phyloP scores from a whole-genome alignment of 2,797 vertebrate species.

The Falco novaeseelandiae region DNA sequence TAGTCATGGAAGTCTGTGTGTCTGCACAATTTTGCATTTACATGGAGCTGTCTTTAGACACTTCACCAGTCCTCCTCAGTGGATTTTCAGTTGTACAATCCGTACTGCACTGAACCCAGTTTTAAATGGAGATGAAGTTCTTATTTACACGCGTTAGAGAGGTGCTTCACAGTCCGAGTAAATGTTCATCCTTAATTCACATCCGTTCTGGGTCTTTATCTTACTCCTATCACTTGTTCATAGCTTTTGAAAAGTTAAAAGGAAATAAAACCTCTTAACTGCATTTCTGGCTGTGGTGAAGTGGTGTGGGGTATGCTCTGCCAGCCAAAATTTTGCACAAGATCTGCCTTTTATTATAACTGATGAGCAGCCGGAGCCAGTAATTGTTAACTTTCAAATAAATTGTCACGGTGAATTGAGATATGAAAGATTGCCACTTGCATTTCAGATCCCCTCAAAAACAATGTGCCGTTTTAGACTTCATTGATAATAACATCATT shows the following conservation, averaged over 20 bases:
- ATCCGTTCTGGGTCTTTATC: not conserved
- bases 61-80: not conserved
- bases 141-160: not conserved
- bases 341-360: not conserved
- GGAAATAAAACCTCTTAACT: not conserved
- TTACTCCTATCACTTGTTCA: not conserved
- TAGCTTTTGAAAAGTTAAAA: not conserved
- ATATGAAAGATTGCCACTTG: not conserved
- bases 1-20: not conserved
- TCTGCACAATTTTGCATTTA: not conserved
- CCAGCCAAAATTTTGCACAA: not conserved
- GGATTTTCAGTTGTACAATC: not conserved
- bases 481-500: not conserved
- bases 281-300: not conserved
- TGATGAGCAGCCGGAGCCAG: not conserved
- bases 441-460: not conserved
- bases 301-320: not conserved
- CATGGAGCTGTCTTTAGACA: not conserved
- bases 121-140: not conserved
- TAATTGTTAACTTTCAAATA: not conserved
- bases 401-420: not conserved
- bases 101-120: not conserved
- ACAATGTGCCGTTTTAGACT: not conserved
- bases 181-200: not conserved
- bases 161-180: not conserved